Conservation (phyloP, 2,113 vertebrate genomes). For the Cervus canadensis region DNA sequence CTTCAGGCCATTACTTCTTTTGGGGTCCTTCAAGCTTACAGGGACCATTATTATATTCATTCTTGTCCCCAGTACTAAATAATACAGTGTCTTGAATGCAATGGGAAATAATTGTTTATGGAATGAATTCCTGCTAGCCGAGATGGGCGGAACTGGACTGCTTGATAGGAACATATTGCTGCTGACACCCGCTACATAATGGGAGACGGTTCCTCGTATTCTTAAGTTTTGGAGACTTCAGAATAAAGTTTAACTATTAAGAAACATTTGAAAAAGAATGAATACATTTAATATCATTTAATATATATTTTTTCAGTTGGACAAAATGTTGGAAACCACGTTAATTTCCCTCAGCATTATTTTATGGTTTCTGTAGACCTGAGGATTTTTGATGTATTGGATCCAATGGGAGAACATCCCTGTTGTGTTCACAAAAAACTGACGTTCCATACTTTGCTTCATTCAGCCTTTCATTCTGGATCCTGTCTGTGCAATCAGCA, state of each 20-base stretch:
- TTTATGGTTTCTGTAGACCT: not conserved
- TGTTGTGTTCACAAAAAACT: not conserved
- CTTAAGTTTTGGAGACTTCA: not conserved
- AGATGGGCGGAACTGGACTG: not conserved
- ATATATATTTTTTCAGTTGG: not conserved
- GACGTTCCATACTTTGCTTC: not conserved
- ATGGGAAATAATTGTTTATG: not conserved
- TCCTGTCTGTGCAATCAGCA: not conserved
- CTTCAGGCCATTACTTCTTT: not conserved
- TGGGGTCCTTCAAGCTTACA: not conserved
- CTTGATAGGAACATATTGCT: not conserved
- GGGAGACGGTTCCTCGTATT: not conserved
- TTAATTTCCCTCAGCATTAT: not conserved
- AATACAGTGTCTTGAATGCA: not conserved
- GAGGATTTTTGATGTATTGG: not conserved
- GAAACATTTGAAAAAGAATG: not conserved
- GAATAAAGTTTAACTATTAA: not conserved
- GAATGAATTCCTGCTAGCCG: not conserved
- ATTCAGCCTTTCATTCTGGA: conserved; percentile 6
- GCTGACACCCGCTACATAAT: not conserved
- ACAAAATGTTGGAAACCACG: not conserved
- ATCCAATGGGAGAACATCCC: not conserved
- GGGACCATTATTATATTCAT: not conserved
- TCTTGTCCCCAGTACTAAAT: not conserved
- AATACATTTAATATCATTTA: not conserved